A percentile compares a stretch with the other conserved stretches of the same genome.
These are phyloP conservation scores for Notothenia coriiceps DNA, from an alignment of 2,113 vertebrate species.

Conservation along the genomic window DNA sequence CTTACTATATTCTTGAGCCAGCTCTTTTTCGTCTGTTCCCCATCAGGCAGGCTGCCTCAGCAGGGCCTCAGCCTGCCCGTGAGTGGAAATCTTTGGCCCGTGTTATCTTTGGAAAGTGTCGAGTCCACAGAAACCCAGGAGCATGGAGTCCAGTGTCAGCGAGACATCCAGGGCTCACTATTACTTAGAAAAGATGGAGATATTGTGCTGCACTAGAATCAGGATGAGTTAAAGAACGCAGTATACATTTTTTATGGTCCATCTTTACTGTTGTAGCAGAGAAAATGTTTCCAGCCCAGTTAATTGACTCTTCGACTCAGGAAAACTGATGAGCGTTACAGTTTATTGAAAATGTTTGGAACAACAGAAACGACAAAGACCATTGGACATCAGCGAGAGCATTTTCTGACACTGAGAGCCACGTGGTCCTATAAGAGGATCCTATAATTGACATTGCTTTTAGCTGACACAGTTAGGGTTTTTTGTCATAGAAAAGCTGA, in stretches of 20 bases:
- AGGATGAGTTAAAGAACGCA: constrained; percentile 26
- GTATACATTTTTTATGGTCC: constrained; percentile 6
- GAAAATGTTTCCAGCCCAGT: not conserved
- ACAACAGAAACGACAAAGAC: constrained; percentile 7
- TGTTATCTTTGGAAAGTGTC: constrained; percentile 91
- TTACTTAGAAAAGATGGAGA: constrained; percentile 67
- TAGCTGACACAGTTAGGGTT: constrained; percentile 33
- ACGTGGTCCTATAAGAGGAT: constrained; percentile 10
- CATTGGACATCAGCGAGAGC: constrained; percentile 22
- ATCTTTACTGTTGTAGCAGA: not conserved
- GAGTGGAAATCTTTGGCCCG: constrained; percentile 83
- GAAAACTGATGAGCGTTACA: not conserved
- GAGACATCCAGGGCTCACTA: constrained; percentile 69
- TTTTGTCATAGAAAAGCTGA: constrained; percentile 49
- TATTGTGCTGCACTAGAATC: constrained; percentile 43
- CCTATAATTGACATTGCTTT: constrained; percentile 26
- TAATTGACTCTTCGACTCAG: not conserved
- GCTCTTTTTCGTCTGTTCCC: constrained; percentile 75
- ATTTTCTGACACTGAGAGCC: constrained; percentile 26
- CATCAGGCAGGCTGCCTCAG: constrained; percentile 78
- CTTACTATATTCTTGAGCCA: constrained; percentile 58
- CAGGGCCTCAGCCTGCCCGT: constrained; percentile 82
- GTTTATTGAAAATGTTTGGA: not conserved
- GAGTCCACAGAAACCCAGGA: constrained; percentile 87
- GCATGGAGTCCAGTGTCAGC: constrained; percentile 84